These are phyloP conservation scores for Spea bombifrons DNA, from an alignment of 2,113 vertebrate genomes.

Conservation along the genomic window DNA sequence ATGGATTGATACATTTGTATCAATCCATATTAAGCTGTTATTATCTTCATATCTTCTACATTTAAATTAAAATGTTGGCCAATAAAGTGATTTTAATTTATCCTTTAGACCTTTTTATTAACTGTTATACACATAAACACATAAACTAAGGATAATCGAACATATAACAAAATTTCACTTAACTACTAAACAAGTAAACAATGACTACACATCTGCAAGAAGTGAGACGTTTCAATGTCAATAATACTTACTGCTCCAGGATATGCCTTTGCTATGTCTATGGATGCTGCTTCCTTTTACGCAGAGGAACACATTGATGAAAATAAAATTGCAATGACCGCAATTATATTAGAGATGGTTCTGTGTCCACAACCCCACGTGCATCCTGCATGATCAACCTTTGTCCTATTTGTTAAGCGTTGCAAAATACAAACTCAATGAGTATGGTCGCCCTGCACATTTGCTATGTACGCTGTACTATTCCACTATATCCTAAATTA, in stretches of 20 bases:
- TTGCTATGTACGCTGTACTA: not conserved
- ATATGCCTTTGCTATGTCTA: not conserved
- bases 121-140: too few species aligned
- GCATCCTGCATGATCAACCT: constrained; percentile 5
- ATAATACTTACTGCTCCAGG: not conserved
- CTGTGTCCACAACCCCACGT: not conserved
- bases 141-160: too few species aligned
- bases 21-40: too few species aligned
- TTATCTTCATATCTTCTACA: too few species aligned
- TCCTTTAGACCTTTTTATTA: too few species aligned
- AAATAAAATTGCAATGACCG: not conserved
- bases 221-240: not conserved
- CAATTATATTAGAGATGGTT: not conserved
- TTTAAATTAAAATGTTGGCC: too few species aligned
- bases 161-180: too few species aligned
- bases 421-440: constrained; percentile 11
- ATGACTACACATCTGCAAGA: too few species aligned
- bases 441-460: not conserved
- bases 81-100: too few species aligned
- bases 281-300: not conserved
- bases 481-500: too few species aligned
- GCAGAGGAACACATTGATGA: not conserved
- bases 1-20: too few species aligned
- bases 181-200: too few species aligned
- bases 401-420: constrained; percentile 16